phyloP scores from a whole-genome alignment of 2,797 vertebrate genomes.

The Lepus townsendii region DNA sequence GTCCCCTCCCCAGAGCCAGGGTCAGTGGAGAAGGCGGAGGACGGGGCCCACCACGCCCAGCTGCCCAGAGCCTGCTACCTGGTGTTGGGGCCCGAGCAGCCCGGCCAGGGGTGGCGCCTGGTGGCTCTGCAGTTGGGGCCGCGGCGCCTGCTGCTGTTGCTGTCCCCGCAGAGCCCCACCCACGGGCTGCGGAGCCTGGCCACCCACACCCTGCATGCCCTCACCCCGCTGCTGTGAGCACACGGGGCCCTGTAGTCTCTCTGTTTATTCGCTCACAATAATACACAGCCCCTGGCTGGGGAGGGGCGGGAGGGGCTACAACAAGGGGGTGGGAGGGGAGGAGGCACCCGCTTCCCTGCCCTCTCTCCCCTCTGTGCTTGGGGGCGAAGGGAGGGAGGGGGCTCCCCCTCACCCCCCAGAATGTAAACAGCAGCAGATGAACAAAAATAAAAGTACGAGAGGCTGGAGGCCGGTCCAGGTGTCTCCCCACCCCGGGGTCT shows the following conservation, averaged over 20 bases:
- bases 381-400: slow-evolving; percentile 61
- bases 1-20: slow-evolving; percentile 66
- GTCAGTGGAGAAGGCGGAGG: slow-evolving; percentile 90
- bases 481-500: slow-evolving; percentile 71
- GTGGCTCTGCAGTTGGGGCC: slow-evolving; percentile 91
- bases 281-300: slow-evolving; percentile 79
- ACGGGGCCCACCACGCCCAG: slow-evolving; percentile 88
- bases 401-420: slow-evolving; percentile 72
- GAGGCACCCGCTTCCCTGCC: slow-evolving; percentile 64
- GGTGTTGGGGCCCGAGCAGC: slow-evolving; percentile 84
- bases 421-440: slow-evolving; percentile 85
- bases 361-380: slow-evolving; percentile 83
- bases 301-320: slow-evolving; percentile 41
- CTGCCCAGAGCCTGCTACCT: slow-evolving; percentile 93
- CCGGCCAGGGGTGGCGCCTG: slow-evolving; percentile 90
- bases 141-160: slow-evolving; percentile 91
- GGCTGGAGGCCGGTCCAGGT: slow-evolving; percentile 71
- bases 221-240: slow-evolving; percentile 78
- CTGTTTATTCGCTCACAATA: slow-evolving; percentile 84
- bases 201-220: slow-evolving; percentile 89
- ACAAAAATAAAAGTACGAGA: slow-evolving; percentile 86
- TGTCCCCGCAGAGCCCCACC: slow-evolving; percentile 91
- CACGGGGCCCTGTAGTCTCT: slow-evolving; percentile 61
- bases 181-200: slow-evolving; percentile 91
- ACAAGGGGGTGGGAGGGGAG: slow-evolving; percentile 65